Evolutionary conservation across 2,888 invertebrate species (phyloP), one percentile per base, ranked within the genome.

Genomic region (Pandemis heparana): DNA sequence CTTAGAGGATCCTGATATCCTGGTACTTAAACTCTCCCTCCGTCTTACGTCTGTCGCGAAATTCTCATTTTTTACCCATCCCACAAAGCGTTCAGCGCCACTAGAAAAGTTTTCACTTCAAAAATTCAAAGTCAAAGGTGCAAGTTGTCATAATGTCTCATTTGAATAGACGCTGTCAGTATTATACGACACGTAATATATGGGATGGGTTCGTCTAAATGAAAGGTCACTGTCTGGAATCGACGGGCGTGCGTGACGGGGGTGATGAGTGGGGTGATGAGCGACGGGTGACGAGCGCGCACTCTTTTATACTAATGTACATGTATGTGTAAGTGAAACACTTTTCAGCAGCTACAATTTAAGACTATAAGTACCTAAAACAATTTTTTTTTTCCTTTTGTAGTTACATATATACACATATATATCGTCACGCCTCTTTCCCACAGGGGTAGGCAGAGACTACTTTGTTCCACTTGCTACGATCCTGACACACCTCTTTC

Each of bases 181-280:
- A 16, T 23, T 56, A 56, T 12, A 56, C 56, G 56, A 56, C 56
- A 56, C 23, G 18, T 18, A 9, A 9, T 18, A 5, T 56, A 56
- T 23, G 56, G 23, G 12, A 56, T 12, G 56, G 23, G 12, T 56
- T 56, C 53, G 18, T 53, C 16, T 56, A 56, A 56, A 56, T 56
- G 56, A 56, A 56, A 56, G 56, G 23, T 56, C 56, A 23, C 56
- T 56, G 56, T 23, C 56, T 56, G 56, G 23, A 12, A 56, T 56
- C 23, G 23, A 23, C 56, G 23, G n/a, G 23, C 56, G 56, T 23
- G 23, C 56, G 56, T 56, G 56, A 56, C 56, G 23, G 23, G 56
- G 56, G 56, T 56, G 56, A 56, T 56, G 56, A 56, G 53, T 8
- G 53, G 23, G 56, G 56, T 56, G 56, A 56, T 56, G 23, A 56